Conservation (phyloP, 2,888 invertebrate genomes). For the Octodonta nipae region DNA sequence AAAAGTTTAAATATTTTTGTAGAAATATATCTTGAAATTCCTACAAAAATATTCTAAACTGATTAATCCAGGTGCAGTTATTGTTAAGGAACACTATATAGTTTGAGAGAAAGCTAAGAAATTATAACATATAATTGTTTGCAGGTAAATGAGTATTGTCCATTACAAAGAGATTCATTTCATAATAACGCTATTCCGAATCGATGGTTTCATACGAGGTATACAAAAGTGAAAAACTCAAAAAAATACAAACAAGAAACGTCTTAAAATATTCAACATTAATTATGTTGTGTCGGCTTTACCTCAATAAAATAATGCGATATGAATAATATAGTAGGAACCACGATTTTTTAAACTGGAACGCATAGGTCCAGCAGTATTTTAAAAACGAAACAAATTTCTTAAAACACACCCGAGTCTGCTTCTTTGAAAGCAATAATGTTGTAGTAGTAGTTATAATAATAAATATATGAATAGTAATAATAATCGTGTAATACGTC, state of each 20-base stretch:
- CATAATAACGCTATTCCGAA: slow-evolving; percentile 3
- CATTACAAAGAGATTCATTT: slow-evolving; percentile 10
- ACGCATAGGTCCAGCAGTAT: slow-evolving; percentile 27
- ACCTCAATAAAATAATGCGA: slow-evolving; percentile 27
- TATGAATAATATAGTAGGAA: slow-evolving; percentile 38
- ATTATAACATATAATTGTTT: too few relatives aligned
- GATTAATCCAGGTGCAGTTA: too few relatives aligned
- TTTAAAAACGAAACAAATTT: slow-evolving; percentile 30
- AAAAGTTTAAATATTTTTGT: too few relatives aligned
- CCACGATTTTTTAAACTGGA: slow-evolving; percentile 32
- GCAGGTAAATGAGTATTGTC: slow-evolving; percentile 13
- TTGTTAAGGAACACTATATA: too few relatives aligned
- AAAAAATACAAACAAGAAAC: slow-evolving; percentile 16
- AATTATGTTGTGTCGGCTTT: slow-evolving; percentile 16
- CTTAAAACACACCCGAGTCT: slow-evolving; percentile 35
- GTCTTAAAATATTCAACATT: slow-evolving; percentile 20
- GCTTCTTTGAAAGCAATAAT: slow-evolving; percentile 32
- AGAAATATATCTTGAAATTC: too few relatives aligned
- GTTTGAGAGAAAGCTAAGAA: too few relatives aligned
- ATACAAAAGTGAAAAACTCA: slow-evolving; percentile 21
- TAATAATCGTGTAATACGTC: slow-evolving; percentile 40
- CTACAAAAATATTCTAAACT: too few relatives aligned
- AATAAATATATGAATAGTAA: slow-evolving; percentile 39
- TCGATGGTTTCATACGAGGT: slow-evolving; percentile 10
- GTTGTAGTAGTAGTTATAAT: slow-evolving; percentile 22